A percentile compares a stretch with the other conserved stretches of the same genome.
Evolutionary conservation across 2,113 vertebrate genomes (phyloP).

Genomic region (Mionectes macconnelli): DNA sequence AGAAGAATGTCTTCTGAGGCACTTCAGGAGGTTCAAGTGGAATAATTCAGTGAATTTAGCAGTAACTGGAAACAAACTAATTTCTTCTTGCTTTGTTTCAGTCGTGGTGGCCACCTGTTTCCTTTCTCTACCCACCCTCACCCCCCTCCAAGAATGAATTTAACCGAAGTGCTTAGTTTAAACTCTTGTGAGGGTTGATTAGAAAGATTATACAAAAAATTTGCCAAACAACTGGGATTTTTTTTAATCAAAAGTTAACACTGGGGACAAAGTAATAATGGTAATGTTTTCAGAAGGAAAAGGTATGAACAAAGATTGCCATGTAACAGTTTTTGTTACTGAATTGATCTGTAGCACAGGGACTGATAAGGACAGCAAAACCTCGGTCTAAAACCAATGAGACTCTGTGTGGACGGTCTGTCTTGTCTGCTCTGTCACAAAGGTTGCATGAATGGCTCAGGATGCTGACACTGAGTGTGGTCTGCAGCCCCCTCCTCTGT

Average conservation of each 20-base stretch:
- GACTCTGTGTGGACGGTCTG: not conserved
- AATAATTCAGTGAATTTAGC: not conserved
- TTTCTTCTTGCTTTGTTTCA: not conserved
- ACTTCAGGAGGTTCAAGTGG: not conserved
- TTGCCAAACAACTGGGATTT: not conserved
- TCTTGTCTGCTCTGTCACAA: not conserved
- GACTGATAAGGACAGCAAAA: not conserved
- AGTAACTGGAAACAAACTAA: not conserved
- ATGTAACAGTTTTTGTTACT: not conserved
- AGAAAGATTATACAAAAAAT: not conserved
- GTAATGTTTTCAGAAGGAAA: not conserved
- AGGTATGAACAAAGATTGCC: not conserved
- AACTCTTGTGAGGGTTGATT: not conserved
- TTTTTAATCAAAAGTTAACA: not conserved
- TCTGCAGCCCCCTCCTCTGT: not conserved
- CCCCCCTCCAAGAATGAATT: not conserved
- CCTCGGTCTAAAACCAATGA: not conserved
- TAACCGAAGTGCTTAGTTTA: not conserved
- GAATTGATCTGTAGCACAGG: not conserved
- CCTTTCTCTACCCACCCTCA: not conserved
- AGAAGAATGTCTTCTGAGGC: slow-evolving; percentile 33
- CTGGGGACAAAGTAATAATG: not conserved
- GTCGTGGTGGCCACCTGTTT: not conserved
- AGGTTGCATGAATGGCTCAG: not conserved
- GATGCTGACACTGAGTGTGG: not conserved